Evolutionary conservation across 64 coral and sea anemone species (phyloP), one percentile per base, ranked within the genome.

Genomic region (Montipora foliosa): DNA sequence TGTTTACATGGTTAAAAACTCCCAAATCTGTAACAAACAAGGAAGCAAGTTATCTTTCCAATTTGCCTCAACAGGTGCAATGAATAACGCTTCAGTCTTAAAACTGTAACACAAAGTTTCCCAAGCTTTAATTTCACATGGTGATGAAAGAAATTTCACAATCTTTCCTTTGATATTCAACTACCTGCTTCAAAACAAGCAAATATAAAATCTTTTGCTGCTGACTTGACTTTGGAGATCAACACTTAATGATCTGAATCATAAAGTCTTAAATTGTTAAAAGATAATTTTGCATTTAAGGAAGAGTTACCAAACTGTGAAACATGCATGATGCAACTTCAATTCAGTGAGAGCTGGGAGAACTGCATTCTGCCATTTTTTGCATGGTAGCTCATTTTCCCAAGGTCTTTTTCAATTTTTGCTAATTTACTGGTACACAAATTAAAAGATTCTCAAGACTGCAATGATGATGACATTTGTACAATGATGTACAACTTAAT

Each of bases 31-130:
- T 82, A 5, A 15, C 5, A 16, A 15, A 67, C 14, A 84, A 20
- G 60, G 3, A 16, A 5, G 12, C 29, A 67, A 84, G 12, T 15
- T 84, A 59, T 67, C 60, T 67, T 67, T 12, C 60, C 55, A 46
- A 60, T 84, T 47, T 67, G 81, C 15, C 74, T 46, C 37, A 46
- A 46, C 74, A 76, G 74, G 74, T 76, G 74, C 24, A 44, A 76
- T 45, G 9, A 45, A 76, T 46, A 13, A 45, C 0, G 5, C 22
- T 76, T 45, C 9, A 76, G 10, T 10, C 5, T 9, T 45, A 76
- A 76, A 44, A 29, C 45, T 44, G 29, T 57, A 71, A 24, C 5
- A 24, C 20, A 46, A 9, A 73, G 13, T 76, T 46, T 25, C 37
- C 74, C 37, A 2, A 8, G 45, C 74, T 46, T 46, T 24, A 71